Evolutionary conservation across 2,888 invertebrate genomes (phyloP).

Genomic region (Troides helena): DNA sequence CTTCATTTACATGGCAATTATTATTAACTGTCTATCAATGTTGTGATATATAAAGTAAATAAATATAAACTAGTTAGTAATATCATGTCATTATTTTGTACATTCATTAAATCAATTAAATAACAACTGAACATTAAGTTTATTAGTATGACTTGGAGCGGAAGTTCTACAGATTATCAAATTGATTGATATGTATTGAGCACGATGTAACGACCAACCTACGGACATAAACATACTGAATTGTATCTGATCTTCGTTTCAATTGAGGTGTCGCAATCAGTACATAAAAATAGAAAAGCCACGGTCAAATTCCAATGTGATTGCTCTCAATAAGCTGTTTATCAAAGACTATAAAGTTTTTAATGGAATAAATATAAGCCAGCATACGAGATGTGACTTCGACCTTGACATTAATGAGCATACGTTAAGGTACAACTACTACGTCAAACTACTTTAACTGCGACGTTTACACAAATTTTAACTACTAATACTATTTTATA

Average conservation of each 20-base stretch:
- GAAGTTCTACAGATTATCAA: conserved; percentile 10
- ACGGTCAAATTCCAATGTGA: conserved; percentile 69
- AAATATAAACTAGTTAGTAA: not conserved
- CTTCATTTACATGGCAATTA: too few relatives aligned
- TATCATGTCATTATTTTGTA: conserved; percentile 14
- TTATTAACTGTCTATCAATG: too few relatives aligned
- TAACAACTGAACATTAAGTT: conserved; percentile 12
- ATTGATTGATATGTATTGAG: conserved; percentile 13
- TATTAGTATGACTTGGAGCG: conserved; percentile 10
- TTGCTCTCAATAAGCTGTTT: conserved; percentile 58
- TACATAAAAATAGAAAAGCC: conserved; percentile 63
- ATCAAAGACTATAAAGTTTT: conserved; percentile 52
- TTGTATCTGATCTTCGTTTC: conserved; percentile 51
- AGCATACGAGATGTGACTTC: conserved; percentile 42
- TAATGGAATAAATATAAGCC: conserved; percentile 47
- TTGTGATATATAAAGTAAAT: too few relatives aligned
- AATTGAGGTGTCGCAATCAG: conserved; percentile 55
- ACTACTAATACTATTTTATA: not conserved
- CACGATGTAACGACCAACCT: conserved; percentile 3
- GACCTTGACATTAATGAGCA: conserved; percentile 47
- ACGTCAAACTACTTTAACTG: conserved; percentile 1
- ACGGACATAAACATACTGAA: conserved; percentile 36
- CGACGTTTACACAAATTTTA: not conserved
- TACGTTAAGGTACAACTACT: conserved; percentile 25
- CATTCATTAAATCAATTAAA: conserved; percentile 15